Conservation (phyloP, 2,113 vertebrate genomes). For the Bubo blakistoni region DNA sequence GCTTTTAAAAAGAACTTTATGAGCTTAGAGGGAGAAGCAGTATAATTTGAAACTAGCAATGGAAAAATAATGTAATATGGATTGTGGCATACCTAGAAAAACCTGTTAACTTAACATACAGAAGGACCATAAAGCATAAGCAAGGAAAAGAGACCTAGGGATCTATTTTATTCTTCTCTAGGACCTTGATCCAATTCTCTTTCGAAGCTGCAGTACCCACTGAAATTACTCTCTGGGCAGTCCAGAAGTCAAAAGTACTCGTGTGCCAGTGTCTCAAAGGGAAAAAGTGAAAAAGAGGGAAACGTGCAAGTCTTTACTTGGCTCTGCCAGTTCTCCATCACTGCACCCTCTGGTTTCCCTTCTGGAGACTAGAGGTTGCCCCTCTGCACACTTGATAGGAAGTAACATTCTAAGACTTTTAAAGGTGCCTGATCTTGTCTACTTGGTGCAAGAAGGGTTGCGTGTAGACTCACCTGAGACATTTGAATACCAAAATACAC, state of each 20-base stretch:
- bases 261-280: not conserved
- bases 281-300: not conserved
- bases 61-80: conserved; percentile 75
- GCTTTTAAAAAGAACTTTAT: conserved; percentile 76
- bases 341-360: not conserved
- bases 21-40: conserved; percentile 69
- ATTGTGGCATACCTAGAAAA: conserved; percentile 65
- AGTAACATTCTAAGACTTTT: not conserved
- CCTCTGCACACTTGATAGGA: not conserved
- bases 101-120: conserved; percentile 39
- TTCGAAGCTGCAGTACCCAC: fast-evolving
- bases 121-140: not conserved
- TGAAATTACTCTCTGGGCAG: not conserved
- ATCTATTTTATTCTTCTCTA: not conserved
- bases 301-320: not conserved
- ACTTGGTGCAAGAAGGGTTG: not conserved
- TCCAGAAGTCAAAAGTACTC: not conserved
- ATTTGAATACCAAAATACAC: not conserved
- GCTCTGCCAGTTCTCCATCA: not conserved
- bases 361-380: not conserved
- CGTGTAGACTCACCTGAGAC: not conserved
- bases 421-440: not conserved
- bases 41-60: conserved; percentile 72
- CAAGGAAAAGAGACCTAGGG: not conserved
- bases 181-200: not conserved